These are phyloP conservation scores for Ctena decussata DNA, from an alignment of 2,888 invertebrate genomes.

Conservation along the genomic window DNA sequence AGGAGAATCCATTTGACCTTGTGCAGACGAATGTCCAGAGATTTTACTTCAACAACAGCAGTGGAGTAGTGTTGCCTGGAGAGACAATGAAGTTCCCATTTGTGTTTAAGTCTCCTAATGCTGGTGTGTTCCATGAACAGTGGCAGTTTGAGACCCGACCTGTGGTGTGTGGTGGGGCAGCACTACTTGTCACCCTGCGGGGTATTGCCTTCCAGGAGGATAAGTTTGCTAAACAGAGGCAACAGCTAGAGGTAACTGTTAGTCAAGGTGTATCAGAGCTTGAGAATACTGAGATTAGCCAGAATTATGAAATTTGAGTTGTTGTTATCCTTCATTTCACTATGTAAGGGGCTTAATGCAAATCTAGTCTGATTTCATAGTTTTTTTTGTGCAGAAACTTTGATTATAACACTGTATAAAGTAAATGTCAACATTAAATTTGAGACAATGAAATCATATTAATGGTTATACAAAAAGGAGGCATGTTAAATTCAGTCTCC, in stretches of 20 bases:
- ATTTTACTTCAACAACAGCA: conserved; percentile 87
- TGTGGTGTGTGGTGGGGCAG: conserved; percentile 84
- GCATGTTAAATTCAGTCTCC: too few species aligned
- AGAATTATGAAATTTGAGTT: too few species aligned
- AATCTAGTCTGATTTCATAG: too few species aligned
- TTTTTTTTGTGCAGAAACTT: too few species aligned
- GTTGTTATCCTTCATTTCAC: too few species aligned
- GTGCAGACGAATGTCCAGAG: conserved; percentile 82
- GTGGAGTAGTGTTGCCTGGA: conserved; percentile 86
- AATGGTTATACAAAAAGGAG: too few species aligned
- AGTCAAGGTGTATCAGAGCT: too few species aligned
- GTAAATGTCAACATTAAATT: too few species aligned
- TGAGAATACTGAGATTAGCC: too few species aligned
- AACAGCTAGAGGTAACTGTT: conserved; percentile 81
- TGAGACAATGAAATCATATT: too few species aligned
- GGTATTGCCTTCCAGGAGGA: conserved; percentile 86
- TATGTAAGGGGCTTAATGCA: too few species aligned
- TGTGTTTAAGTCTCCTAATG: conserved; percentile 86
- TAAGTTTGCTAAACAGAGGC: conserved; percentile 80
- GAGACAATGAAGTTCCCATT: conserved; percentile 86
- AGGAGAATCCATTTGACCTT: conserved; percentile 85
- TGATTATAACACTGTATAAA: too few species aligned
- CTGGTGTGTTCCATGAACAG: conserved; percentile 86
- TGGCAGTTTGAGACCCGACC: conserved; percentile 86
- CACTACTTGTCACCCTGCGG: conserved; percentile 84